phyloP scores from a whole-genome alignment of 2,888 invertebrate species.

The Pterostichus madidus region DNA sequence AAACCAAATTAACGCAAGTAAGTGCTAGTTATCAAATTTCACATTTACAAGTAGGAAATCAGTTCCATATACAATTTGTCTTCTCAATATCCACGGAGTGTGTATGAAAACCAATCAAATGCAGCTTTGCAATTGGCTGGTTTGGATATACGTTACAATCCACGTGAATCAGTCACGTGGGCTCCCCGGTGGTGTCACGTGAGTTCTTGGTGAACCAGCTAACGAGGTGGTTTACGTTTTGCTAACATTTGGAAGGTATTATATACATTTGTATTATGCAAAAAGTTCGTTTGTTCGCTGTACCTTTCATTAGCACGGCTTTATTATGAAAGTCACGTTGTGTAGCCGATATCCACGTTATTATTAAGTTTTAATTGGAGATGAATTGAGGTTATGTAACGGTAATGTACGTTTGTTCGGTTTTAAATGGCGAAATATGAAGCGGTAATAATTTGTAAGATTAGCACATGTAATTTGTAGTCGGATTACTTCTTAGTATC shows the following conservation, averaged over 20 bases:
- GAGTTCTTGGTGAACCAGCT: background rate
- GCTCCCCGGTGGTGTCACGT: constrained; percentile 12
- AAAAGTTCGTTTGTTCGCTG: constrained; percentile 20
- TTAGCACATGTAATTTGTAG: too few species aligned
- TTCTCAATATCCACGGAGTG: background rate
- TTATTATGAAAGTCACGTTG: constrained; percentile 55
- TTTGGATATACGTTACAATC: constrained; percentile 11
- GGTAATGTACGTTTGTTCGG: background rate
- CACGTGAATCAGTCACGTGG: constrained; percentile 37
- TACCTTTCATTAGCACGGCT: constrained; percentile 31
- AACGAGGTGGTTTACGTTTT: constrained; percentile 30
- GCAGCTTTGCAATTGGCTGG: constrained; percentile 14
- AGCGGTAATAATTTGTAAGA: too few species aligned
- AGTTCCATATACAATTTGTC: constrained; percentile 19
- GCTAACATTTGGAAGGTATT: constrained; percentile 10
- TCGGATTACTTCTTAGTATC: too few species aligned
- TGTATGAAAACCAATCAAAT: constrained; percentile 47
- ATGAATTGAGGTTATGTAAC: constrained; percentile 18
- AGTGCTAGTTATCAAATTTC: constrained; percentile 19
- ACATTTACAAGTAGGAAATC: constrained; percentile 3
- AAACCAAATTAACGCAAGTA: constrained; percentile 1
- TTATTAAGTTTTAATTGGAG: constrained; percentile 59
- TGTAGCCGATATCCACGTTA: constrained; percentile 32
- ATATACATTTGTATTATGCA: constrained; percentile 30
- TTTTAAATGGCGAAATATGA: too few species aligned